Evolutionary conservation across 2,797 vertebrate genomes (phyloP).

Genomic region (Pteropus rufus): DNA sequence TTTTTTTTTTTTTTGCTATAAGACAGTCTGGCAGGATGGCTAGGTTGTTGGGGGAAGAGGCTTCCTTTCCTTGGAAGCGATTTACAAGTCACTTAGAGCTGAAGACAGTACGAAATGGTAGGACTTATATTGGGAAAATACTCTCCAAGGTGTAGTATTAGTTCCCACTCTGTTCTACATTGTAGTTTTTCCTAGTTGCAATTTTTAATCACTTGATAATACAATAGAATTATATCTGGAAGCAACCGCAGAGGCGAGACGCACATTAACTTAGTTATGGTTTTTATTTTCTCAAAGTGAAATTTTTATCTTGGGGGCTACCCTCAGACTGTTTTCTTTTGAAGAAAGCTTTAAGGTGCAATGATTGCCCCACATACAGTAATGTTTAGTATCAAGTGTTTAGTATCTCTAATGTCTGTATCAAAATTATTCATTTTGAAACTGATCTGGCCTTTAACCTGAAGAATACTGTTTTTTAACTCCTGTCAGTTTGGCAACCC

Average conservation of each 20-base stretch:
- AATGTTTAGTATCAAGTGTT: not conserved
- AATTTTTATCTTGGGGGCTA: not conserved
- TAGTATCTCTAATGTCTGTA: not conserved
- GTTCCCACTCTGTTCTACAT: not conserved
- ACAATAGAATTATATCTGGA: not conserved
- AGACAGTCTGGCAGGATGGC: not conserved
- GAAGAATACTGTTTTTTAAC: not conserved
- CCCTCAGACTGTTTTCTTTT: not conserved
- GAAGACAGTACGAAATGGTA: not conserved
- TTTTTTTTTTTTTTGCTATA: not conserved
- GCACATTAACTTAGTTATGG: not conserved
- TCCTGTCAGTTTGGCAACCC: not conserved
- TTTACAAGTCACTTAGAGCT: not conserved
- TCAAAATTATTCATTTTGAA: constrained; percentile 27
- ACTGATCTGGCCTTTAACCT: not conserved
- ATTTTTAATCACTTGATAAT: not conserved
- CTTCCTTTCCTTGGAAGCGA: not conserved
- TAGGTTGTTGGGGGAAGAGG: not conserved
- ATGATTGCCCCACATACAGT: not conserved
- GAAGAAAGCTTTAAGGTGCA: not conserved
- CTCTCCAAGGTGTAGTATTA: not conserved
- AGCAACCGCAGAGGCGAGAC: not conserved
- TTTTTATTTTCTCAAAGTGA: not conserved
- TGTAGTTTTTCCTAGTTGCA: not conserved
- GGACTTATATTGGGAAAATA: not conserved